Conservation (phyloP, 2,113 vertebrate species). For the Miniopterus natalensis region DNA sequence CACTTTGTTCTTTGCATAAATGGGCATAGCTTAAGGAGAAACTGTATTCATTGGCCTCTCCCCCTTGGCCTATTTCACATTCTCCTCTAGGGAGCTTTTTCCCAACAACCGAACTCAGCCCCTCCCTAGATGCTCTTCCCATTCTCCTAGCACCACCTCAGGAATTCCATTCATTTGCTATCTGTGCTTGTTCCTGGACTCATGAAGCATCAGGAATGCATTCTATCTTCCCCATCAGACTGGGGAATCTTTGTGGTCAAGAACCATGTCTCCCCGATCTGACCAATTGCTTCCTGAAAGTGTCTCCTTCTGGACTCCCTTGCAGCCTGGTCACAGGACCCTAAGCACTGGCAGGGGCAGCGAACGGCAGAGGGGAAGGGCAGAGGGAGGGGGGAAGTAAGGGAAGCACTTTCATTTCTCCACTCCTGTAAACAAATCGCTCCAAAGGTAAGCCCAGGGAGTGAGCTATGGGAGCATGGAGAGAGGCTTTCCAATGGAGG, state of each 20-base stretch:
- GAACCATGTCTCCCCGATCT: not conserved
- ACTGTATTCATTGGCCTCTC: not conserved
- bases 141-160: not conserved
- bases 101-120: not conserved
- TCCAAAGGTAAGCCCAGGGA: not conserved
- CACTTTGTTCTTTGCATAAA: not conserved
- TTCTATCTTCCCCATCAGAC: not conserved
- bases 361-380: too few species aligned
- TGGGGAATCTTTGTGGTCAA: constrained; percentile 51
- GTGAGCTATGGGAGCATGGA: not conserved
- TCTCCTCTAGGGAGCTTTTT: not conserved
- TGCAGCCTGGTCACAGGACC: not conserved
- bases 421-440: not conserved
- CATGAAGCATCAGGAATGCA: not conserved
- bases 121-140: not conserved
- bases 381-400: too few species aligned
- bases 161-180: not conserved
- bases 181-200: constrained; percentile 43
- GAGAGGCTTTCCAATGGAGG: not conserved
- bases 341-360: not conserved
- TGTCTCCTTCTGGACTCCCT: not conserved
- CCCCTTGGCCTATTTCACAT: not conserved
- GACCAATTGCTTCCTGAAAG: not conserved
- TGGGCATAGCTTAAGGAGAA: not conserved
- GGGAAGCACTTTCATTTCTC: not conserved